Evolutionary conservation across 2,797 vertebrate genomes (phyloP), one percentile per base, ranked within the genome.

Genomic region (Dicrostonyx torquatus): DNA sequence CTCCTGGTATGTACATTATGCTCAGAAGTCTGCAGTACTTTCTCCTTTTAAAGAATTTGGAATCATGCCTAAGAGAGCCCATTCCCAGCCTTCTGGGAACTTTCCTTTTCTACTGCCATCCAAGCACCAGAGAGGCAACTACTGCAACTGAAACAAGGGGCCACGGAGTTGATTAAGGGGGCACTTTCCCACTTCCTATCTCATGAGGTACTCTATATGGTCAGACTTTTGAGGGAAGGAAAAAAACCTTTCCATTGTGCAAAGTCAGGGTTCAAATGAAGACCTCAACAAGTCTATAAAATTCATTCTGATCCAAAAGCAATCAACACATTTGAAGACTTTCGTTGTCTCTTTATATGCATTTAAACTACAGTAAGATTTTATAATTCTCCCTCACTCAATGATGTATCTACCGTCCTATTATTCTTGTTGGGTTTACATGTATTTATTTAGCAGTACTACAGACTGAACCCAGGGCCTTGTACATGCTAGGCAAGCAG

Each of bases 241-340:
- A 87, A 85, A 87, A 77, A 31, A 24, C n/a, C 22, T 40, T 60
- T 83, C 45, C 31, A 34, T 0, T 4, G 24, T 83, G 24, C 86
- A 91, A 95, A 94, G 70, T 24, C 45, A 55, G 48, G 45, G 82
- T 48, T 88, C 73, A 92, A 92, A 75, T 58, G n/a, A 94, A 64
- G 45, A 31, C 84, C 58, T 88, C 77, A 68, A 92, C 50, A 91
- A 85, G 72, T 73, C 34, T 75, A 14, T 58, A 75, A 50, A 75
- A 58, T 85, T 89, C 78, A 94, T 66, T 90, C 80, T 79, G n/a
- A 91, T 66, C 50, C 79, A 89, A 80, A 92, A 72, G 60, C 5
- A 84, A 15, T 68, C 7, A 48, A 88, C 5, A 60, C 10, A 53
- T 29, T 53, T 37, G 53, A 84, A 85, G 89, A 75, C 53, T 66